These are phyloP conservation scores for Crioceris asparagi DNA, from an alignment of 2,888 invertebrate species.

Conservation along the genomic window DNA sequence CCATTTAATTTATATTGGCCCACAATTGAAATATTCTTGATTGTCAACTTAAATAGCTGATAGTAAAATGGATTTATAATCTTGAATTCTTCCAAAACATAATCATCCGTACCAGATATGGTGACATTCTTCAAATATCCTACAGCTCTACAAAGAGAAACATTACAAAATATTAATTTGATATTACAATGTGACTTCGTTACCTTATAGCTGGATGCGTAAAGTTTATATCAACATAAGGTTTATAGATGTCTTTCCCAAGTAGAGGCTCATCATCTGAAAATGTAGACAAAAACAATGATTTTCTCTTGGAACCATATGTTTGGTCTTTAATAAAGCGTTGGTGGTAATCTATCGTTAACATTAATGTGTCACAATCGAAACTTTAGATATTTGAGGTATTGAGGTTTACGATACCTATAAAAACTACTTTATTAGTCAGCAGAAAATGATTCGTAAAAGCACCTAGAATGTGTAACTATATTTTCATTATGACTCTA, in stretches of 20 bases:
- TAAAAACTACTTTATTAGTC: too few relatives aligned
- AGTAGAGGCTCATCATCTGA: too few relatives aligned
- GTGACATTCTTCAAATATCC: conserved; percentile 12
- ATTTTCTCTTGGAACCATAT: too few relatives aligned
- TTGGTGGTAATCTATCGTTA: too few relatives aligned
- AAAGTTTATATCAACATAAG: conserved; percentile 1
- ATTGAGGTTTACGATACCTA: too few relatives aligned
- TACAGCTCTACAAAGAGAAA: conserved; percentile 10
- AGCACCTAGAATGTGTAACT: too few relatives aligned
- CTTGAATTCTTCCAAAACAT: conserved; percentile 5
- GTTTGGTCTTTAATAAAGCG: too few relatives aligned
- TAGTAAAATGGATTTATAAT: neutral
- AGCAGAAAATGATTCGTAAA: too few relatives aligned
- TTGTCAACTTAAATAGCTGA: conserved; percentile 16
- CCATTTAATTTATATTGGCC: conserved; percentile 17
- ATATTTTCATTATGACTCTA: too few relatives aligned
- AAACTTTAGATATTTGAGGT: too few relatives aligned
- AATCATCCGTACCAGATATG: conserved; percentile 10
- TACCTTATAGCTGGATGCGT: conserved; percentile 7
- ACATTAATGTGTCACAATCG: too few relatives aligned
- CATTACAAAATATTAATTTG: neutral
- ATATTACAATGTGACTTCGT: neutral
- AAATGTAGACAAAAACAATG: too few relatives aligned
- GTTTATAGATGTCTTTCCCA: neutral
- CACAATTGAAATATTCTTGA: conserved; percentile 12